phyloP scores from a whole-genome alignment of 2,113 vertebrate genomes.

The Poeciliopsis occidentalis region DNA sequence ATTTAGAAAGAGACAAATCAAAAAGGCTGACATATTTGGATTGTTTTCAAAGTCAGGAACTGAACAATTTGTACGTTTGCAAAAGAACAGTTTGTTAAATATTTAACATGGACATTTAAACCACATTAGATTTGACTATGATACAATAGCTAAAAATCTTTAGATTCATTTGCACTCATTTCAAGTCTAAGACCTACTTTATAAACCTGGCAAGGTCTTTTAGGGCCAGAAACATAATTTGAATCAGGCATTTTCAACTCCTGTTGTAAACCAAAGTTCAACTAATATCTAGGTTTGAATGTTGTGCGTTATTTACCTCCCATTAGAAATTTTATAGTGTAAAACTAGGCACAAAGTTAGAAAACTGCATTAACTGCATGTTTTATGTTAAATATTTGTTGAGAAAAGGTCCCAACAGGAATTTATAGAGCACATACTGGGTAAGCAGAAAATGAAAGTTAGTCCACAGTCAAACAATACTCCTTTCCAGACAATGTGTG shows the following conservation, averaged over 20 bases:
- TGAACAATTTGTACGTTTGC: not conserved
- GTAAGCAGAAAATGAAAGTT: not conserved
- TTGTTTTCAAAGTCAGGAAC: not conserved
- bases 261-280: not conserved
- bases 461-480: not conserved
- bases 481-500: not conserved
- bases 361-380: not conserved
- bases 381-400: too few relatives aligned
- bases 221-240: not conserved
- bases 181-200: not conserved
- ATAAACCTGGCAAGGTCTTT: not conserved
- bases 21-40: not conserved
- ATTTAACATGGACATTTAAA: not conserved
- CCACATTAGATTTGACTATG: not conserved
- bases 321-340: not conserved
- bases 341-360: not conserved
- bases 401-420: too few relatives aligned
- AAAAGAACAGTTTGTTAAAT: not conserved
- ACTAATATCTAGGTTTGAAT: not conserved
- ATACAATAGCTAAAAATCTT: not conserved
- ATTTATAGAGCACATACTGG: not conserved
- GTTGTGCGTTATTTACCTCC: not conserved
- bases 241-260: not conserved
- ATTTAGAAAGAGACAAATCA: constrained; percentile 10
- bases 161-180: not conserved